Percentiles rank a stretch among this genome's conserved stretches.
Conservation (phyloP, 2,797 vertebrate genomes). For the Molossus molossus region DNA sequence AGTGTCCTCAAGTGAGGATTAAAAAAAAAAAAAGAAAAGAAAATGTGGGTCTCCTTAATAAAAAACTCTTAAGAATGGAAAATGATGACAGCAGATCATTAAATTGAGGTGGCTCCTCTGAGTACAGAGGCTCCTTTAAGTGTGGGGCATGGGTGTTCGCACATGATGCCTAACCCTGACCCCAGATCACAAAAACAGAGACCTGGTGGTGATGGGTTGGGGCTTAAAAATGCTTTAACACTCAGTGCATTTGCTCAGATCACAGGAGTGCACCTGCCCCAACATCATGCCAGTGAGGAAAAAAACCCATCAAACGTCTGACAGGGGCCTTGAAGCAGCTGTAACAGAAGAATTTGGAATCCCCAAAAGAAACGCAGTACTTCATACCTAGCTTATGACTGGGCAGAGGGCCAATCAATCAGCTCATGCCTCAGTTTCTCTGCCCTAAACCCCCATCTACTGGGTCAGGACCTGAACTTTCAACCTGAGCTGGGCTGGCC, state of each 20-base stretch:
- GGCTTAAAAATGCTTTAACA: not conserved
- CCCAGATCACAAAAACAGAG: not conserved
- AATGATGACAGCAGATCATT: not conserved
- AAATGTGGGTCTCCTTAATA: not conserved
- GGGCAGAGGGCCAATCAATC: not conserved
- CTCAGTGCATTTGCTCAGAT: accelerated
- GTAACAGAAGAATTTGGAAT: not conserved
- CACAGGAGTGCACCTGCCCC: accelerated
- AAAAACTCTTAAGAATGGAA: not conserved
- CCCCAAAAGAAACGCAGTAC: not conserved
- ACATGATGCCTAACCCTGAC: not conserved
- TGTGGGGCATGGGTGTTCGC: not conserved
- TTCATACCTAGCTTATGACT: not conserved
- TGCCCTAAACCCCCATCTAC: not conserved
- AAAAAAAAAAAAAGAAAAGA: not conserved
- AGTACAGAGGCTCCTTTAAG: not conserved
- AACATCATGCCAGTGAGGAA: not conserved
- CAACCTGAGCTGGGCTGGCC: not conserved
- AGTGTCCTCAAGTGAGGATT: too few relatives aligned
- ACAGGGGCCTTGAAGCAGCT: not conserved
- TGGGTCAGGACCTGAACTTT: not conserved
- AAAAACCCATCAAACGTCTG: not conserved
- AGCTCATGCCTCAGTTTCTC: not conserved
- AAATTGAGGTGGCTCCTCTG: not conserved
- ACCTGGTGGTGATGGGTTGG: not conserved